Evolutionary conservation across 2,113 vertebrate genomes (phyloP).

Genomic region (Microtus oregoni): DNA sequence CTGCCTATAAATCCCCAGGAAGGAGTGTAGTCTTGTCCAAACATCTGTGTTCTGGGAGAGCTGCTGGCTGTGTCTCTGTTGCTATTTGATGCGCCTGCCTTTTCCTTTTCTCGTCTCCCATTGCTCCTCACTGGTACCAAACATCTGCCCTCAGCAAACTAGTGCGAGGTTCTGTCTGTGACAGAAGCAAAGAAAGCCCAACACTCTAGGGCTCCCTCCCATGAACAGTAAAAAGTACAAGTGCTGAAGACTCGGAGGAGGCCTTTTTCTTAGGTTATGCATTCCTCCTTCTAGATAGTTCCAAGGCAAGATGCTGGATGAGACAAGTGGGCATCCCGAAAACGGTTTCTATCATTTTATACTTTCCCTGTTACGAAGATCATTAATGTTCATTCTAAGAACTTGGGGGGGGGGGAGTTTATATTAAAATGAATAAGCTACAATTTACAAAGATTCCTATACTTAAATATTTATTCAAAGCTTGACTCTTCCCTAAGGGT

Average conservation of each 20-base stretch:
- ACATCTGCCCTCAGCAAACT: neutral
- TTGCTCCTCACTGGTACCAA: neutral
- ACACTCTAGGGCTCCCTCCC: neutral
- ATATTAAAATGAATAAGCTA: neutral
- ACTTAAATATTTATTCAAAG: slow-evolving; percentile 36
- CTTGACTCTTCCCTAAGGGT: neutral
- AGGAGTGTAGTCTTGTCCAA: neutral
- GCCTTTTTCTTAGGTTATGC: neutral
- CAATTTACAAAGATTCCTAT: neutral
- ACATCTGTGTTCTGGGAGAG: neutral
- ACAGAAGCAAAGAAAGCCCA: neutral
- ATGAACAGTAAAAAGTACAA: neutral
- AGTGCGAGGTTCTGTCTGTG: neutral
- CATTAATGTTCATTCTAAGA: neutral
- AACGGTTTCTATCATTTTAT: neutral
- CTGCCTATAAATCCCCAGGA: neutral
- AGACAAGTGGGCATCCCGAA: neutral
- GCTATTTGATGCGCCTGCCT: neutral
- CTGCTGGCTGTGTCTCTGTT: neutral
- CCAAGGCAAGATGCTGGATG: neutral
- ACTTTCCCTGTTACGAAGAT: neutral
- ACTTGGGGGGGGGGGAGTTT: neutral
- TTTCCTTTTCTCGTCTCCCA: neutral
- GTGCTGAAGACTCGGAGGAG: neutral
- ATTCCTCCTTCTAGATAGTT: neutral